Evolutionary conservation across 2,113 vertebrate genomes (phyloP).

Genomic region (Prionailurus viverrinus): DNA sequence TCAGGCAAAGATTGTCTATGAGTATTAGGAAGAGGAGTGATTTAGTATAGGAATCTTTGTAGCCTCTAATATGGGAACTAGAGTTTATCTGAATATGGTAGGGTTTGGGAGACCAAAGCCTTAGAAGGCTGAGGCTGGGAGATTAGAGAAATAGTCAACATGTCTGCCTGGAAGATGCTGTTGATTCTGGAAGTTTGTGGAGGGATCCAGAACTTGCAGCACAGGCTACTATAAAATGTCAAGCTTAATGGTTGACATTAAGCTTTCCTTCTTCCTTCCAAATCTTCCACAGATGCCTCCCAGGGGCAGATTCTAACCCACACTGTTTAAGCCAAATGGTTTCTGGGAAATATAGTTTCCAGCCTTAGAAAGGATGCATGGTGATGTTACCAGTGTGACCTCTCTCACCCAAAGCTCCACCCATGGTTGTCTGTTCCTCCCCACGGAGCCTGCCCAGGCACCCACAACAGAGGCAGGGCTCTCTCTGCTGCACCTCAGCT

Average conservation of each 20-base stretch:
- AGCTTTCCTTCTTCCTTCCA: not conserved
- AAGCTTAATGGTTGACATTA: not conserved
- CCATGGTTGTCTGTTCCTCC: fast-evolving
- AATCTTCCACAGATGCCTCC: not conserved
- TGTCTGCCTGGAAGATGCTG: not conserved
- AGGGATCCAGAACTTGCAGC: not conserved
- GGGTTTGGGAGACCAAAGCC: too few species aligned
- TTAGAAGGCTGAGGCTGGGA: not conserved
- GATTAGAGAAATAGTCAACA: not conserved
- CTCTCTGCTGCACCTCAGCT: fast-evolving
- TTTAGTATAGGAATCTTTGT: not conserved
- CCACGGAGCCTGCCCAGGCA: fast-evolving
- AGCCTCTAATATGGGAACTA: not conserved
- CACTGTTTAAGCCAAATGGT: fast-evolving
- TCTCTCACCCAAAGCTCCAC: not conserved
- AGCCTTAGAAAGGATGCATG: not conserved
- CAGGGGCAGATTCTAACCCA: not conserved
- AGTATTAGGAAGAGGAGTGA: not conserved
- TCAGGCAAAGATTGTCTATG: not conserved
- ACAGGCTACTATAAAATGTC: not conserved
- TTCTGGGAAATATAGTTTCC: not conserved
- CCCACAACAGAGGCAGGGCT: fast-evolving
- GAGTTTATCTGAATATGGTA: not conserved
- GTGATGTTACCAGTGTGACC: not conserved
- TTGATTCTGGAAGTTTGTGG: not conserved